Conservation (phyloP, 2,113 vertebrate genomes). For the Ammodytes dubius region DNA sequence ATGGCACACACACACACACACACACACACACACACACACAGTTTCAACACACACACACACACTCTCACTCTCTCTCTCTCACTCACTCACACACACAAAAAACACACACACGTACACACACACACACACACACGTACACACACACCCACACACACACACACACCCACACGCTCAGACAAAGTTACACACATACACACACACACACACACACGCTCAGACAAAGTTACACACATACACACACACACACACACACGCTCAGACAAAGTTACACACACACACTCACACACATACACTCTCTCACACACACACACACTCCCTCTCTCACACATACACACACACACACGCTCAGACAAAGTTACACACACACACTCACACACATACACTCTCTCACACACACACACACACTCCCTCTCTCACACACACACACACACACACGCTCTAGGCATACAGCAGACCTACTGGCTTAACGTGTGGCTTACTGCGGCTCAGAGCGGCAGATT, state of each 20-base stretch:
- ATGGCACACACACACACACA: conserved; percentile 56
- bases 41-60: conserved; percentile 9
- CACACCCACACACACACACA: conserved; percentile 17
- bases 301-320: not conserved
- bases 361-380: no score
- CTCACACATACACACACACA: conserved; percentile 35
- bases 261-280: no score
- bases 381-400: conserved; percentile 10
- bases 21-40: conserved; percentile 38
- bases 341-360: conserved; percentile 62
- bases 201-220: no score
- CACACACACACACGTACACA: not conserved
- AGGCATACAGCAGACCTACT: conserved; percentile 69
- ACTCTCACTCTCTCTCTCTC: conserved; percentile 24
- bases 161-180: conserved; percentile 18
- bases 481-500: conserved; percentile 70
- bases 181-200: no score
- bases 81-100: no score
- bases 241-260: no score
- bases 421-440: conserved; percentile 57
- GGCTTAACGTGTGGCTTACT: conserved; percentile 66
- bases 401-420: conserved; percentile 4
- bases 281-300: no score
- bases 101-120: no score
- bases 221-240: no score